phyloP scores from a whole-genome alignment of 1,140 invertebrate species.

The Sycobia sp. region DNA sequence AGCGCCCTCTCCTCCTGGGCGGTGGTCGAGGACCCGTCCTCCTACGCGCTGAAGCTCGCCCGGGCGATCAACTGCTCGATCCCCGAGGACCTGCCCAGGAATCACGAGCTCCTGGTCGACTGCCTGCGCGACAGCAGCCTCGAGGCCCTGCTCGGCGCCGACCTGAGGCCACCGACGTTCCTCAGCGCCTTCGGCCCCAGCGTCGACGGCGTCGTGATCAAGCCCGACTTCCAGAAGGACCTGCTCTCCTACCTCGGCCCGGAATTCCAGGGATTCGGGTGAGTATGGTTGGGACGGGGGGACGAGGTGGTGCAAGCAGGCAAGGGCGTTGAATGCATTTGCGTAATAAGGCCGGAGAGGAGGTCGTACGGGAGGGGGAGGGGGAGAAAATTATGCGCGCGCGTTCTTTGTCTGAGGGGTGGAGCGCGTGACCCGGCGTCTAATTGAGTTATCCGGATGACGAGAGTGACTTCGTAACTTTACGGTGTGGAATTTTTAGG shows the following conservation, averaged over 20 bases:
- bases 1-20: conserved; percentile 94
- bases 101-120: conserved; percentile 81
- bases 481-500: background rate
- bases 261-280: conserved; percentile 70
- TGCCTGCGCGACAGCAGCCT: conserved; percentile 79
- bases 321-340: conserved; percentile 7
- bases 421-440: background rate
- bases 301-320: too few species aligned
- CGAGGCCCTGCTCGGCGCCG: conserved; percentile 76
- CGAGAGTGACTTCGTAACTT: background rate
- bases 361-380: too few species aligned
- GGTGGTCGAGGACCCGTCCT: conserved; percentile 85
- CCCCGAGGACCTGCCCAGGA: conserved; percentile 75
- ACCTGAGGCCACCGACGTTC: conserved; percentile 83
- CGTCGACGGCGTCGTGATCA: conserved; percentile 85
- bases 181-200: conserved; percentile 83
- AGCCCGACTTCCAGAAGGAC: conserved; percentile 77
- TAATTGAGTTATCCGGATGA: conserved; percentile 9
- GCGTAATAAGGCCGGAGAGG: background rate
- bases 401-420: conserved; percentile 9
- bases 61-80: conserved; percentile 85
- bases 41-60: conserved; percentile 83
- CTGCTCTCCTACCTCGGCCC: conserved; percentile 72
- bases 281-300: too few species aligned
- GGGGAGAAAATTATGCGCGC: background rate